Evolutionary conservation across 1,140 invertebrate genomes (phyloP).

Genomic region (Diuraphis noxia): DNA sequence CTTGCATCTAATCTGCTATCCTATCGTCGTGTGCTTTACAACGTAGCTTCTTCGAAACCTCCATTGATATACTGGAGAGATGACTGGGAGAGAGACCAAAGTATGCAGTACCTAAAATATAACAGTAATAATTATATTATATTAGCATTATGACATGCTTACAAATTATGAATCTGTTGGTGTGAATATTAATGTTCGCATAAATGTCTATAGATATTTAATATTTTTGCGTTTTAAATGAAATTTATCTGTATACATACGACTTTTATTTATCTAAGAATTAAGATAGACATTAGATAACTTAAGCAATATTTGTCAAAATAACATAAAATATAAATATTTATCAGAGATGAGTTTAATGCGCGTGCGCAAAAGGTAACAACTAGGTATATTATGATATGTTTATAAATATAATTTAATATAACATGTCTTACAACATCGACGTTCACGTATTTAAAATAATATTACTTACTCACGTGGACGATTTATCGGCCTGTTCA

Average conservation of each 20-base stretch:
- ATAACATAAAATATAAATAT: background rate
- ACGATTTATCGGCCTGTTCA: background rate
- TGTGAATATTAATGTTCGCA: no score
- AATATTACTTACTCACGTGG: background rate
- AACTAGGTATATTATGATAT: background rate
- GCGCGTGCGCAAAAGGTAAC: background rate
- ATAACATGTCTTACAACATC: background rate
- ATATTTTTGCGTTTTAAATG: background rate
- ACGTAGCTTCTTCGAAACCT: no score
- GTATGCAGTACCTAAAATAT: no score
- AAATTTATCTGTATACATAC: background rate
- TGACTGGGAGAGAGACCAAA: no score
- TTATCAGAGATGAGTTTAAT: background rate
- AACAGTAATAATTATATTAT: no score
- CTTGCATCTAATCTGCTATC: no score
- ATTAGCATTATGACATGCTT: background rate
- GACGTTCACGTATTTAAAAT: background rate
- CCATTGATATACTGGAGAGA: no score
- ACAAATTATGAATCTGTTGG: background rate
- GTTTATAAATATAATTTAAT: background rate
- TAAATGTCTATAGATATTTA: background rate
- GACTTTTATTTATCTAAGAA: background rate
- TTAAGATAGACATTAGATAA: background rate
- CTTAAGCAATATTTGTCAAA: background rate
- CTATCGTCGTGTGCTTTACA: no score